These are phyloP conservation scores for Apocrypta bakeri DNA, from an alignment of 1,140 invertebrate species.

Conservation along the genomic window DNA sequence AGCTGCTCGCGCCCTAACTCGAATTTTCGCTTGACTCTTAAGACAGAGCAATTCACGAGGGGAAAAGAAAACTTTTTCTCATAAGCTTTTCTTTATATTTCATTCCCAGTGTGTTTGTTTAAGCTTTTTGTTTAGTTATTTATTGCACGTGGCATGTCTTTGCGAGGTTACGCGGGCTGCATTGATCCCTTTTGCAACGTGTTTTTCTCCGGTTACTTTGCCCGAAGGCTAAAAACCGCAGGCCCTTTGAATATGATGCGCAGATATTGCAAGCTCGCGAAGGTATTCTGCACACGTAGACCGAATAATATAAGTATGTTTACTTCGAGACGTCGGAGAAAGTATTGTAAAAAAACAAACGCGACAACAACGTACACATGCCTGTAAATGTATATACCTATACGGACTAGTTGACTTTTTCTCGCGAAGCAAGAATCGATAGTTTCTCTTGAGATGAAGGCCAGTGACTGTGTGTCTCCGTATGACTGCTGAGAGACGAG, in stretches of 20 bases:
- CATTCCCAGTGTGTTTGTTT: not conserved
- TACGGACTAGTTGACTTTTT: not conserved
- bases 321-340: not conserved
- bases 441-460: not conserved
- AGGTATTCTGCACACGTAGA: not conserved
- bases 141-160: not conserved
- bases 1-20: not conserved
- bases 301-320: not conserved
- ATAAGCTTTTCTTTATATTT: not conserved
- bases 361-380: too few relatives aligned
- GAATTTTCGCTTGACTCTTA: not conserved
- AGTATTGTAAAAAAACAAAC: not conserved
- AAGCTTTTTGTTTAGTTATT: not conserved
- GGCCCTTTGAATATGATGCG: not conserved
- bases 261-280: not conserved
- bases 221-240: not conserved
- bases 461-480: conserved; percentile 12
- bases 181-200: not conserved
- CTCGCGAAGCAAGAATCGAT: not conserved
- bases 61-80: not conserved
- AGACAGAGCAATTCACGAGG: too few relatives aligned
- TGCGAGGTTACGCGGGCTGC: too few relatives aligned
- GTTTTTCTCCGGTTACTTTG: not conserved
- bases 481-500: not conserved
- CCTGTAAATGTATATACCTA: too few relatives aligned